Evolutionary conservation across 2,888 invertebrate genomes (phyloP).

Genomic region (Laspeyria flexula): DNA sequence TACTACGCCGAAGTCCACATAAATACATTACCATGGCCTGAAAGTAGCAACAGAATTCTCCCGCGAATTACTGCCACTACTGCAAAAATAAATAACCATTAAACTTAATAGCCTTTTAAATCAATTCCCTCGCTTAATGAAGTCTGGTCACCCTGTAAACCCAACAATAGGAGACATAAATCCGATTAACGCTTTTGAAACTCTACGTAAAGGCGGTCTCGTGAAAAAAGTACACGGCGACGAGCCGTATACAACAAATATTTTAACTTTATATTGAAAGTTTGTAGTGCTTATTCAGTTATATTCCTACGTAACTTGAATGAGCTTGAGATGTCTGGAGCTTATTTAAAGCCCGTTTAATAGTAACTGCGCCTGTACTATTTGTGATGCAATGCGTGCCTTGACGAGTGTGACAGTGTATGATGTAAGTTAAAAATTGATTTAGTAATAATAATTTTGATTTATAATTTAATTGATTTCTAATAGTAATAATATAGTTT

Average conservation of each 20-base stretch:
- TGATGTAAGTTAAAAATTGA: no score
- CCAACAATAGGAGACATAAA: slow-evolving; percentile 46
- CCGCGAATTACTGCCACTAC: slow-evolving; percentile 12
- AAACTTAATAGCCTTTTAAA: slow-evolving; percentile 3
- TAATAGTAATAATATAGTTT: no score
- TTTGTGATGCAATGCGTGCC: no score
- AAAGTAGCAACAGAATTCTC: neutral
- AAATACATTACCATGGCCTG: neutral
- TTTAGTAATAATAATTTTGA: no score
- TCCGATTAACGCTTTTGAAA: slow-evolving; percentile 50
- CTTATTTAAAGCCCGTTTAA: no score
- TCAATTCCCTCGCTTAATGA: slow-evolving; percentile 9
- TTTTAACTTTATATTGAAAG: neutral
- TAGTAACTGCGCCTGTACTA: no score
- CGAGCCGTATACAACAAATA: neutral
- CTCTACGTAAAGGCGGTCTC: slow-evolving; percentile 25
- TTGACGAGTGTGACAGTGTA: no score
- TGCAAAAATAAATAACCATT: slow-evolving; percentile 17
- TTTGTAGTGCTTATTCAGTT: no score
- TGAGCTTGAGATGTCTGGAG: no score
- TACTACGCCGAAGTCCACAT: neutral
- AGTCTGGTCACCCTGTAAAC: slow-evolving; percentile 31
- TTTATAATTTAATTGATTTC: no score
- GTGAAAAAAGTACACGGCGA: slow-evolving; percentile 21
- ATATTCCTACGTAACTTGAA: no score